A percentile compares a stretch with the other conserved stretches of the same genome.
phyloP scores from a whole-genome alignment of 2,113 vertebrate genomes.

The Ammodytes dubius region DNA sequence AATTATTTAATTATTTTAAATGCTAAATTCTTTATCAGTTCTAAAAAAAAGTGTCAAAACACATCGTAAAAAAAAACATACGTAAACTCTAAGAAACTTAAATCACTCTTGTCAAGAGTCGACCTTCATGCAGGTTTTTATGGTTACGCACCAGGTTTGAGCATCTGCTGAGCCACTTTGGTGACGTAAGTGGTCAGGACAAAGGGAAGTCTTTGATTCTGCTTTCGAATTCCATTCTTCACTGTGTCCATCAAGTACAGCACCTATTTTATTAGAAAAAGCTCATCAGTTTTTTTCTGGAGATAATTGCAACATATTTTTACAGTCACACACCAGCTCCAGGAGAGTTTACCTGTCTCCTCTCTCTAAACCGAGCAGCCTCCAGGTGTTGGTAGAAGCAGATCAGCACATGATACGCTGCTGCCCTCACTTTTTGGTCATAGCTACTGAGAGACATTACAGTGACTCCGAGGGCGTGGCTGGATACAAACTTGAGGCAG shows the following conservation, averaged over 20 bases:
- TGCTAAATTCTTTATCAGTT: neutral
- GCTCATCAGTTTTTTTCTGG: neutral
- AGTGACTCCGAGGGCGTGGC: conserved; percentile 90
- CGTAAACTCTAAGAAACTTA: neutral
- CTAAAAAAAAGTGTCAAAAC: neutral
- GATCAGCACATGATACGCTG: conserved; percentile 88
- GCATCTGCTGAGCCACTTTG: conserved; percentile 90
- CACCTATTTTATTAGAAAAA: conserved; percentile 81
- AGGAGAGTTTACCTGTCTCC: conserved; percentile 86
- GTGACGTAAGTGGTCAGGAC: conserved; percentile 87
- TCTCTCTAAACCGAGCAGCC: conserved; percentile 89
- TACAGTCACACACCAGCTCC: neutral
- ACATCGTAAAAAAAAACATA: conserved; percentile 6
- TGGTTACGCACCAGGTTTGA: conserved; percentile 90
- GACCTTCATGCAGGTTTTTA: neutral
- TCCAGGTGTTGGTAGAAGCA: conserved; percentile 92
- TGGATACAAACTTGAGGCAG: conserved; percentile 92
- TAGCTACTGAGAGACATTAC: conserved; percentile 94
- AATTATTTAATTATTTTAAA: too few relatives aligned
- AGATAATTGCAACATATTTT: neutral
- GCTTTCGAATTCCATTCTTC: conserved; percentile 89
- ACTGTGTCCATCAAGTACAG: conserved; percentile 92
- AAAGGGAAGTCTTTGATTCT: conserved; percentile 89
- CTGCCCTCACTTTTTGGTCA: conserved; percentile 89
- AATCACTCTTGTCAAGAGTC: neutral